Evolutionary conservation across 1,140 invertebrate species (phyloP), one percentile per base, ranked within the genome.

Genomic region (Planococcus citri): DNA sequence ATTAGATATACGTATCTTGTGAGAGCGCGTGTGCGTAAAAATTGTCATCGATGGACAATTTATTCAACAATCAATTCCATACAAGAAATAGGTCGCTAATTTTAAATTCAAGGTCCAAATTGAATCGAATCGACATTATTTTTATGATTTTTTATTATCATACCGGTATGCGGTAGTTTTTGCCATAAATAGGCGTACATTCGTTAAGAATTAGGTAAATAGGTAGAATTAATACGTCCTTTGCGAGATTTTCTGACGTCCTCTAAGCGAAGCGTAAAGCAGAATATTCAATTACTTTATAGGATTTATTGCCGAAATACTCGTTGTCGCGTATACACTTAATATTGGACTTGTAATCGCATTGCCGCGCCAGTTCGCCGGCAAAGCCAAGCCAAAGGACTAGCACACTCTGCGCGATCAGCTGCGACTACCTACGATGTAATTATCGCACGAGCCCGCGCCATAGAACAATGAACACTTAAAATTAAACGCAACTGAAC

Each of bases 91-190:
- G 60, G 60, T 27, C 60, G 60, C 25, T 64, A 64, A 64, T 64
- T 64, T 64, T 64, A 64, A 64, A 64, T 64, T 64, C 60, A 64
- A 64, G 60, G 60, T 64, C 60, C 60, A 58, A 58, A 58, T 58
- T 58, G 25, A 25, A 64, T 64, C 25, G 60, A 64, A 64, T 27
- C 10, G 60, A 64, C 25, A 25, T 64, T 64, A 64, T 64, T 64
- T 64, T 64, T 51, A 25, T 64, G 21, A 25, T 64, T 64, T 64
- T 64, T 64, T 64, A 64, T 25, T 64, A 64, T 27, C 25, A 24
- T 64, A 64, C 60, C 60, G 25, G 22, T 27, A 64, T 64, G 22
- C 25, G 60, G 60, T 25, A 64, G 22, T 64, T 64, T 64, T 64
- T 25, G 22, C 60, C 60, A 64, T 64, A 64, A 64, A 64, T 64